A percentile compares a stretch with the other conserved stretches of the same genome.
Evolutionary conservation across 2,113 vertebrate genomes (phyloP).

Genomic region (Xiphophorus couchianus): DNA sequence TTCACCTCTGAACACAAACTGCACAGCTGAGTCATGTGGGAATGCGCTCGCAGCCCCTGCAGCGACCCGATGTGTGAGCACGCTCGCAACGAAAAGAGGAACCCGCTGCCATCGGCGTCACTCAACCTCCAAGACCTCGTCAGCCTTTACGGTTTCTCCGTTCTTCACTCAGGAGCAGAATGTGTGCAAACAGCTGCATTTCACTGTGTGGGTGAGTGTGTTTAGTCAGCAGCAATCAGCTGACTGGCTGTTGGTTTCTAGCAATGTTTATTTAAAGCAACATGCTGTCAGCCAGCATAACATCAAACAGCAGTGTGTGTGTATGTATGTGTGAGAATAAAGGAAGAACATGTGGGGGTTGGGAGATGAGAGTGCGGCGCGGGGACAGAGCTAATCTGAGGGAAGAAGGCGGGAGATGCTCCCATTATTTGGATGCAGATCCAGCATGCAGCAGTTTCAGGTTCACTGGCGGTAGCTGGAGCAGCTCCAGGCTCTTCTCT

Average conservation of each 20-base stretch:
- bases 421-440: constrained; percentile 9
- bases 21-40: not conserved
- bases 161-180: not conserved
- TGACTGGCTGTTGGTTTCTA: constrained; percentile 46
- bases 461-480: not conserved
- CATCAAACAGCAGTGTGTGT: constrained; percentile 44
- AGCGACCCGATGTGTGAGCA: no score
- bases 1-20: not conserved
- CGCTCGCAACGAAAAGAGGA: constrained; percentile 13
- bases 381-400: no score
- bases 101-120: not conserved
- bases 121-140: not conserved
- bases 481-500: constrained; percentile 4
- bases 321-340: not conserved
- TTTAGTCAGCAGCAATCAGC: constrained; percentile 25
- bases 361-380: not conserved
- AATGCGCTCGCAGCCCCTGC: no score
- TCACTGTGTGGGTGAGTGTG: not conserved
- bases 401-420: not conserved
- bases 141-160: not conserved
- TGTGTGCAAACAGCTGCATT: not conserved
- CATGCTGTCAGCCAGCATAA: constrained; percentile 68
- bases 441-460: not conserved
- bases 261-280: constrained; percentile 74
- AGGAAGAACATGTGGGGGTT: constrained; percentile 14